These are phyloP conservation scores for Piaya cayana DNA, from an alignment of 2,113 vertebrate genomes.

Conservation along the genomic window DNA sequence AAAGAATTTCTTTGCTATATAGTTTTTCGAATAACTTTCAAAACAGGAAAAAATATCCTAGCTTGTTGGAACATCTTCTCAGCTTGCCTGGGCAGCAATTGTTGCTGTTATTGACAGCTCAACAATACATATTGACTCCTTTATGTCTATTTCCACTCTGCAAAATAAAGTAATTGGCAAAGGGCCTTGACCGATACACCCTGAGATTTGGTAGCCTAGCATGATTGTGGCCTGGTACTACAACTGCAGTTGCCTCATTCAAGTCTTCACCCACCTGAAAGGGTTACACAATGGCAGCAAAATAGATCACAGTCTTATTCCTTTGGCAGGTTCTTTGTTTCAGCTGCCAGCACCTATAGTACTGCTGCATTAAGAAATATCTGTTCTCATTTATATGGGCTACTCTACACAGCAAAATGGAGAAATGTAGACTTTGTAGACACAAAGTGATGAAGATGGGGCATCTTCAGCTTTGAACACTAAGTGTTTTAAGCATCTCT, in stretches of 20 bases:
- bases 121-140: not conserved
- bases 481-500: not conserved
- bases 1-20: not conserved
- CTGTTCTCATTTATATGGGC: not conserved
- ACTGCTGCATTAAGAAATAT: not conserved
- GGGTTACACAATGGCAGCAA: not conserved
- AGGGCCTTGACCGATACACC: not conserved
- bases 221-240: not conserved
- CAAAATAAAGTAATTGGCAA: not conserved
- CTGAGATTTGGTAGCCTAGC: fast-evolving
- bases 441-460: no score
- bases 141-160: not conserved
- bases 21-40: not conserved
- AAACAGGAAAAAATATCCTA: not conserved
- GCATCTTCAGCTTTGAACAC: not conserved
- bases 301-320: not conserved
- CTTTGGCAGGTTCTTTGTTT: not conserved
- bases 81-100: not conserved
- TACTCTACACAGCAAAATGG: not conserved
- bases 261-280: not conserved
- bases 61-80: not conserved
- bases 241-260: not conserved
- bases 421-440: not conserved
- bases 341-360: not conserved
- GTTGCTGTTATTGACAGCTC: not conserved